Evolutionary conservation across 2,113 vertebrate species (phyloP).

Genomic region (Xenopus laevis): DNA sequence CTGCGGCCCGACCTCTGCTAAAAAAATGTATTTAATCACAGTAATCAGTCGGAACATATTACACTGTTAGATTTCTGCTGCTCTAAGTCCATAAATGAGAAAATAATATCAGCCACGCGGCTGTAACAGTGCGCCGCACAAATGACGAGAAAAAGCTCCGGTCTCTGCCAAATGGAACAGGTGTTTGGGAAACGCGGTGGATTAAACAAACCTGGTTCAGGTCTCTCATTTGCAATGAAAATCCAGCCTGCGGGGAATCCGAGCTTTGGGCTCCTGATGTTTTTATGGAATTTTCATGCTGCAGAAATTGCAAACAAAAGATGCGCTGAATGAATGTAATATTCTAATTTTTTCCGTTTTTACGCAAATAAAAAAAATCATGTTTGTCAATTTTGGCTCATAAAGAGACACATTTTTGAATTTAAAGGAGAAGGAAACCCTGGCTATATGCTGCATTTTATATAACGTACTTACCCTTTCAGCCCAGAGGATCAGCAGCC

Average conservation of each 20-base stretch:
- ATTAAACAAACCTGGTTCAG: not conserved
- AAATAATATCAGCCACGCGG: not conserved
- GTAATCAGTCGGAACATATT: not conserved
- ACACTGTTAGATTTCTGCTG: not conserved
- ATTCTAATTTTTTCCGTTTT: no score
- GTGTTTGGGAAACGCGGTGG: not conserved
- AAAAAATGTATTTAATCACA: not conserved
- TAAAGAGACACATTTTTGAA: no score
- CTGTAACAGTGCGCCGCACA: not conserved
- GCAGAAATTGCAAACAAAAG: no score
- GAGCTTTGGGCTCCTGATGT: no score
- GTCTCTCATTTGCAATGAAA: conserved; percentile 2
- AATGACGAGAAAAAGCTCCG: not conserved
- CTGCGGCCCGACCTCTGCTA: not conserved
- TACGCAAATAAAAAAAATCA: no score
- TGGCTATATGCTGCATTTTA: no score
- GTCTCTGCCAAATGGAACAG: not conserved
- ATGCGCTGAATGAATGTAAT: no score
- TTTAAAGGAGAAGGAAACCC: no score
- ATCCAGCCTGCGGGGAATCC: not conserved
- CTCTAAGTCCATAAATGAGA: not conserved
- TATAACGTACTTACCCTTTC: no score
- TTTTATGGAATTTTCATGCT: no score
- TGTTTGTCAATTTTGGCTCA: no score
- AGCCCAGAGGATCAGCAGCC: no score